Evolutionary conservation across 2,888 invertebrate species (phyloP).

Genomic region (Chaetogeoica ovagalla): DNA sequence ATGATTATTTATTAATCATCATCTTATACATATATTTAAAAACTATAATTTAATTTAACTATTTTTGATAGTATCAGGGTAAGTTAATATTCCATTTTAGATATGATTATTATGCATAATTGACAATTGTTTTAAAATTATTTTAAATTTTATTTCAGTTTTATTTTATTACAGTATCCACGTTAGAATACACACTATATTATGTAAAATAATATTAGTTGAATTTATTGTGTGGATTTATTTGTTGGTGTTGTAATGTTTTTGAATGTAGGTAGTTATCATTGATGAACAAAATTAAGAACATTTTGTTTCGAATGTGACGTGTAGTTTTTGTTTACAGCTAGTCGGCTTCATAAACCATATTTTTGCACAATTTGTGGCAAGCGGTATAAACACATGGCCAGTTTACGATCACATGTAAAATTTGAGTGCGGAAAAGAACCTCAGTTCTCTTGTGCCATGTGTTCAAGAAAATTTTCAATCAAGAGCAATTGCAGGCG

Average conservation of each 20-base stretch:
- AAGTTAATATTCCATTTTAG: too few relatives aligned
- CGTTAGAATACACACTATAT: not conserved
- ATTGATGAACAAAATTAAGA: constrained; percentile 5
- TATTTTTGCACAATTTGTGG: constrained; percentile 66
- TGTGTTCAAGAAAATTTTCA: constrained; percentile 56
- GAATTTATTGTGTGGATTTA: constrained; percentile 27
- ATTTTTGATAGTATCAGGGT: too few relatives aligned
- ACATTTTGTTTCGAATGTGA: constrained; percentile 17
- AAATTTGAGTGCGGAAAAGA: constrained; percentile 59
- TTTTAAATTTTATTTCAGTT: not conserved
- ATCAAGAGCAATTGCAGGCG: constrained; percentile 54
- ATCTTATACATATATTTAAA: not conserved
- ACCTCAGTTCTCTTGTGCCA: constrained; percentile 59
- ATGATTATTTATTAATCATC: not conserved
- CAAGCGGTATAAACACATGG: constrained; percentile 51
- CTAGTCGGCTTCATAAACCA: constrained; percentile 25
- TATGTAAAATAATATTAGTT: not conserved
- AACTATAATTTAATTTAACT: too few relatives aligned
- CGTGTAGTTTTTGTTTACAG: constrained; percentile 48
- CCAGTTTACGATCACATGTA: constrained; percentile 51
- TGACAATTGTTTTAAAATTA: not conserved
- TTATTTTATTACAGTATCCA: not conserved
- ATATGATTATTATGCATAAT: not conserved
- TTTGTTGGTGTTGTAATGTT: constrained; percentile 18
- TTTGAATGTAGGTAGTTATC: constrained; percentile 24